Base-by-base conservation (phyloP, 2,797 vertebrate species). In the Lepus oiostolus region DNA sequence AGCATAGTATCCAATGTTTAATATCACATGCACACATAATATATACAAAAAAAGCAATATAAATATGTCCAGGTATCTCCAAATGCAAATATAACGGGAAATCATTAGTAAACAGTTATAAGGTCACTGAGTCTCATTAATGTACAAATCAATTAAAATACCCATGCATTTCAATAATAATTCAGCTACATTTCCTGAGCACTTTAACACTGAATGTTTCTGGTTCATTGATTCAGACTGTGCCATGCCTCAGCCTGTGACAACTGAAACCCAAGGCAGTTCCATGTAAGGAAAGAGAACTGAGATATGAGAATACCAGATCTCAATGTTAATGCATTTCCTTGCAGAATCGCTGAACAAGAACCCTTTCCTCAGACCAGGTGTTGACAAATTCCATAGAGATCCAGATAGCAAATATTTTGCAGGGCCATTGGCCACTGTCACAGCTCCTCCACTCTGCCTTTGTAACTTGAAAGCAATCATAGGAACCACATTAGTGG, bases 11-110 rank as follows among this genome's bases (percentile, higher is more conserved):
- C 65, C 63, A 71, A 22, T 35, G 13, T 75, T 35, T 60, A 5
- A 58, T 50, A 19, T 85, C 83, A 71, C 26, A 30, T 22, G 10
- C 72, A 77, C 0, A 47, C 50, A 65, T 30, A 54, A 1, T 12
- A 65, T 16, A 74, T 71, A 42, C 32, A 94, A 60, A 79, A 95
- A 58, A 91, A 85, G 26, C 35, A 85, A 68, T 71, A 70, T n/a
- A 60, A 14, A 21, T 58, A 58, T 47, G 19, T 6, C 11, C 17
- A 50, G 2, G n/a, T 74, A 77, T 71, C 16, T 35, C 7, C 85
- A 74, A 77, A 50, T 67, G 7, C 50, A 85, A 91, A 95, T 80
- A 71, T 54, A 62, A 77, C 42, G 17, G 13, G 52, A 22, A 60
- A 74, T 91, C 32, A 82, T 82, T 76, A 84, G 10, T 70, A 85